Evolutionary conservation across 1,140 invertebrate species (phyloP).

Genomic region (Zaprionus taronus): DNA sequence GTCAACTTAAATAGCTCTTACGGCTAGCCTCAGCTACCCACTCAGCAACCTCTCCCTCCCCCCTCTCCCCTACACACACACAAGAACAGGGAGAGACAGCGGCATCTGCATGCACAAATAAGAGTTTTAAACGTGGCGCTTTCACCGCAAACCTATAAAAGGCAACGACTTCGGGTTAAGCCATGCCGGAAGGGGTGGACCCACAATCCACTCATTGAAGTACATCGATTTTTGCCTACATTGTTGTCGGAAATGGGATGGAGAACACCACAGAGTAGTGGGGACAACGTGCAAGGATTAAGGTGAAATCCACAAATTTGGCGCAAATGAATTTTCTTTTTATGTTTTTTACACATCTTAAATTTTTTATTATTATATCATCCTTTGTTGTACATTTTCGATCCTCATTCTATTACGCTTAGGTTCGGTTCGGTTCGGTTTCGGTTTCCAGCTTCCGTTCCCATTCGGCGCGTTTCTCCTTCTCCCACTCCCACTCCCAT

Average conservation of each 20-base stretch:
- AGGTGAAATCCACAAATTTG: constrained; percentile 83
- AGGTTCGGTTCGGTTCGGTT: constrained; percentile 58
- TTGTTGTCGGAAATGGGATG: constrained; percentile 49
- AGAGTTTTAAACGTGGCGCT: constrained; percentile 55
- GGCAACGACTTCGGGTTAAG: constrained; percentile 50
- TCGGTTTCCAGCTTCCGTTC: constrained; percentile 18
- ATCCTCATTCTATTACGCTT: constrained; percentile 82
- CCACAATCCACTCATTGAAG: constrained; percentile 58
- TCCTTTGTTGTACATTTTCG: constrained; percentile 80
- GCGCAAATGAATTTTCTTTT: constrained; percentile 83
- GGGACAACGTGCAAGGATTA: constrained; percentile 61
- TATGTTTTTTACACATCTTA: constrained; percentile 83
- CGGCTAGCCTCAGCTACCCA: constrained; percentile 10
- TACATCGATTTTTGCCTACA: constrained; percentile 75
- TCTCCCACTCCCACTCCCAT: constrained; percentile 4
- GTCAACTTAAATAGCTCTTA: constrained; percentile 78
- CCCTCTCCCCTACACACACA: constrained; percentile 3
- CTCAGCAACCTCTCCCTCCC: background rate
- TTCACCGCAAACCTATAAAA: constrained; percentile 70
- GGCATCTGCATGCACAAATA: constrained; percentile 40
- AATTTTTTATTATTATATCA: constrained; percentile 83
- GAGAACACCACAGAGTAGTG: background rate
- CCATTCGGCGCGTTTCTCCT: background rate
- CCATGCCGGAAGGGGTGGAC: constrained; percentile 43
- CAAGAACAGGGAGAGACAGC: constrained; percentile 11